Evolutionary conservation across 2,888 invertebrate genomes (phyloP).

Genomic region (Phyto melanocephala): DNA sequence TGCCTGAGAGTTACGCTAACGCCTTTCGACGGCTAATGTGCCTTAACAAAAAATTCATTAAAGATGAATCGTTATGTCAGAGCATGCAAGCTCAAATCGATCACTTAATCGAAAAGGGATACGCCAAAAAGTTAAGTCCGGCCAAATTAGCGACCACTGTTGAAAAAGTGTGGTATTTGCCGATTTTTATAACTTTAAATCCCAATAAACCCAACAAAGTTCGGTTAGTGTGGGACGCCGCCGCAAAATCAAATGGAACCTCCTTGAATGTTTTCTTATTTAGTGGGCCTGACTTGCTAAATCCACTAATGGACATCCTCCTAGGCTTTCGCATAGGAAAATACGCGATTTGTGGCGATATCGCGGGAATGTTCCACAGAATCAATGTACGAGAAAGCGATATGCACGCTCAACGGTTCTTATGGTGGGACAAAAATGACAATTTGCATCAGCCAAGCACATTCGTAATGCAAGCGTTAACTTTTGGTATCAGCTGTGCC

Average conservation of each 20-base stretch:
- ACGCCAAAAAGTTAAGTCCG: constrained; percentile 1
- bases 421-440: constrained; percentile 57
- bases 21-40: constrained; percentile 19
- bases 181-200: constrained; percentile 22
- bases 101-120: neutral
- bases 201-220: constrained; percentile 67
- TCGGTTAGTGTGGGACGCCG: constrained; percentile 72
- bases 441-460: constrained; percentile 23
- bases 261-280: constrained; percentile 68
- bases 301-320: constrained; percentile 60
- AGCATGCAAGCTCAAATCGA: constrained; percentile 27
- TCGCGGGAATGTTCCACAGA: constrained; percentile 63
- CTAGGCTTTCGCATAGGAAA: constrained; percentile 58
- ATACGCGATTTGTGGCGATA: constrained; percentile 57
- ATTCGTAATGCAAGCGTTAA: constrained; percentile 49
- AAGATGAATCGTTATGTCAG: neutral
- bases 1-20: constrained; percentile 24
- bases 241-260: constrained; percentile 67
- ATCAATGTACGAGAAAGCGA: constrained; percentile 50
- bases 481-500: constrained; percentile 19
- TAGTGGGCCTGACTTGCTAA: constrained; percentile 50
- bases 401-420: constrained; percentile 56
- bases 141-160: neutral
- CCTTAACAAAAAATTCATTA: constrained; percentile 12
- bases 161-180: neutral